Evolutionary conservation across 2,113 vertebrate species (phyloP).

Genomic region (Hyaena hyaena): DNA sequence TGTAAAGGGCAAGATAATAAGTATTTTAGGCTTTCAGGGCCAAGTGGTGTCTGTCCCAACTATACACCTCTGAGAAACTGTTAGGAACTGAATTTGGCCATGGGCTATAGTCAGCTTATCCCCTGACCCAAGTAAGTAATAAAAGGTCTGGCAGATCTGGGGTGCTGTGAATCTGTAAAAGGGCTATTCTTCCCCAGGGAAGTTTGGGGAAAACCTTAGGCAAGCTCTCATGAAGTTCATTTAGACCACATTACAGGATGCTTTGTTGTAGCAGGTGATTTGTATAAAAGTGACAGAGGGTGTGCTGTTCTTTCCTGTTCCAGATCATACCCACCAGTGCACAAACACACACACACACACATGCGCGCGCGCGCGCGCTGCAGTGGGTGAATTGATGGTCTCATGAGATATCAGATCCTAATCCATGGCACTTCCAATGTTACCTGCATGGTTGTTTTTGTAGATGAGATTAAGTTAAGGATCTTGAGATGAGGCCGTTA

Average conservation of each 20-base stretch:
- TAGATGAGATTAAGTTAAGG: not conserved
- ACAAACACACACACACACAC: not conserved
- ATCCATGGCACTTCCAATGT: not conserved
- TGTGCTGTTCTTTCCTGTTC: not conserved
- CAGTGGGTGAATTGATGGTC: not conserved
- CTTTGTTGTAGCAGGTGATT: not conserved
- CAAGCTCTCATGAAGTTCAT: not conserved
- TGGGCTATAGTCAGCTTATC: not conserved
- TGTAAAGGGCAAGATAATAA: not conserved
- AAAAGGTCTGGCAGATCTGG: not conserved
- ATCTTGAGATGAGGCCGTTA: not conserved
- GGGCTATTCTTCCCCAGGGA: not conserved
- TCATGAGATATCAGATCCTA: not conserved
- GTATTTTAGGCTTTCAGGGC: not conserved
- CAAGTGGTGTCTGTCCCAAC: not conserved
- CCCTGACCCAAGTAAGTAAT: not conserved
- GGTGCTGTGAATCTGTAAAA: not conserved
- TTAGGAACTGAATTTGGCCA: not conserved
- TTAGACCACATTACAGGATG: not conserved
- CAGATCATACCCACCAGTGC: not conserved
- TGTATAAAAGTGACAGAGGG: not conserved
- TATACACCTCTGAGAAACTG: not conserved
- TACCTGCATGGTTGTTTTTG: not conserved
- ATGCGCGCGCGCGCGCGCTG: not conserved
- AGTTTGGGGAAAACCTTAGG: not conserved